These are phyloP conservation scores for Erpobdella octoculata DNA, from an alignment of 2,888 invertebrate genomes.

Conservation along the genomic window DNA sequence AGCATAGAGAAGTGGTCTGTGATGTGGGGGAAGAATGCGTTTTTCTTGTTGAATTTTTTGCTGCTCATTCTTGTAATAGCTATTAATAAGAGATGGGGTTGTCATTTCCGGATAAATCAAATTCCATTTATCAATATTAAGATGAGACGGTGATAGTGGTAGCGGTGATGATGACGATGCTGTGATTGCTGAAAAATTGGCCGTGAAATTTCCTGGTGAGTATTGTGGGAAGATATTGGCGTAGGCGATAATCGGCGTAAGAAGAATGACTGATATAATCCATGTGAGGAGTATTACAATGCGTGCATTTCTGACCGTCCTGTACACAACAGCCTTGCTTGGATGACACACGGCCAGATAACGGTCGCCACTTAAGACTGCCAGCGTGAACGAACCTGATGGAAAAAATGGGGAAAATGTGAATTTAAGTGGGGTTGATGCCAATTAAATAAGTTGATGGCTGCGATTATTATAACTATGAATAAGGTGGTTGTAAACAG, in stretches of 20 bases:
- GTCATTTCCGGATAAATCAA: neutral
- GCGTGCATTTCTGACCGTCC: conserved; percentile 47
- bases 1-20: too few species aligned
- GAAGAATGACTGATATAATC: conserved; percentile 50
- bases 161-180: neutral
- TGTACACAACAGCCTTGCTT: conserved; percentile 45
- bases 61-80: neutral
- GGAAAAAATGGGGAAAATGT: neutral
- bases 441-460: neutral
- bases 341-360: conserved; percentile 53
- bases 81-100: neutral
- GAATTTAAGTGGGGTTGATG: neutral
- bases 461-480: neutral
- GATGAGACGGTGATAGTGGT: neutral
- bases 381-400: conserved; percentile 45
- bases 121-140: neutral
- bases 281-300: conserved; percentile 50
- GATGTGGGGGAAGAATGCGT: too few species aligned
- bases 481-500: neutral
- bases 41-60: conserved; percentile 1
- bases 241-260: conserved; percentile 52
- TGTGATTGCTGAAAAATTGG: neutral
- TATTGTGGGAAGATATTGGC: conserved; percentile 37
- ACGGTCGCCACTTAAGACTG: conserved; percentile 52
- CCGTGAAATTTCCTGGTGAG: neutral